A percentile compares a stretch with the other conserved stretches of the same genome.
Conservation (phyloP, 2,113 vertebrate genomes). For the Phylloscopus whistleri region DNA sequence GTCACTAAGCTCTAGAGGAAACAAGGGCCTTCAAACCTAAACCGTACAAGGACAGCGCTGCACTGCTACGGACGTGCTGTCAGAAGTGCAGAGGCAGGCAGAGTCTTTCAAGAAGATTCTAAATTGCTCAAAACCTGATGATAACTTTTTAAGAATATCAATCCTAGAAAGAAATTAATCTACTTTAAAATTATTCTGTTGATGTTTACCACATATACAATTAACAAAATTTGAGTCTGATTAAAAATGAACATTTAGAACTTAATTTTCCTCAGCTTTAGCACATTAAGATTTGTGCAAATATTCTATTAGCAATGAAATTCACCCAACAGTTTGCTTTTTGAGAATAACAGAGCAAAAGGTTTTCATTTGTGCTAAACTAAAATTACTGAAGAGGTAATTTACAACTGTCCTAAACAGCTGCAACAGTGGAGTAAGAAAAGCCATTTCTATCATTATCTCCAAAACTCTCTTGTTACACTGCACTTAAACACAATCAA, state of each 20-base stretch:
- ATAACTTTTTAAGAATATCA: neutral
- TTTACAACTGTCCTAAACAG: neutral
- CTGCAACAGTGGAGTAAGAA: neutral
- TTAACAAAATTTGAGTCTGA: neutral
- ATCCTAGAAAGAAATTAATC: neutral
- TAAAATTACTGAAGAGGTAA: neutral
- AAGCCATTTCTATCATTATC: neutral
- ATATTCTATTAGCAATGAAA: neutral
- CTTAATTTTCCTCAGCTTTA: neutral
- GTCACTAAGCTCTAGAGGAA: neutral
- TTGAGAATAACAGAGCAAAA: neutral
- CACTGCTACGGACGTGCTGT: accelerated
- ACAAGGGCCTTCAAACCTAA: neutral
- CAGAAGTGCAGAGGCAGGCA: neutral
- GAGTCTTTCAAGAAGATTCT: neutral
- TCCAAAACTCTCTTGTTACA: neutral
- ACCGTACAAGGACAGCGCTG: neutral
- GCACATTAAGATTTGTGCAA: neutral
- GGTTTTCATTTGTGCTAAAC: neutral
- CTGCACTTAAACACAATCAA: neutral
- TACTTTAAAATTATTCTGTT: neutral
- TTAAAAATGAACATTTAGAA: neutral
- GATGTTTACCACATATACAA: neutral
- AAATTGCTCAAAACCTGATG: neutral
- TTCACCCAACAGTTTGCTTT: neutral